Percentiles rank a stretch among this genome's conserved stretches.
phyloP scores from a whole-genome alignment of 1,140 invertebrate species.

The Ceratosolen fusciceps region DNA sequence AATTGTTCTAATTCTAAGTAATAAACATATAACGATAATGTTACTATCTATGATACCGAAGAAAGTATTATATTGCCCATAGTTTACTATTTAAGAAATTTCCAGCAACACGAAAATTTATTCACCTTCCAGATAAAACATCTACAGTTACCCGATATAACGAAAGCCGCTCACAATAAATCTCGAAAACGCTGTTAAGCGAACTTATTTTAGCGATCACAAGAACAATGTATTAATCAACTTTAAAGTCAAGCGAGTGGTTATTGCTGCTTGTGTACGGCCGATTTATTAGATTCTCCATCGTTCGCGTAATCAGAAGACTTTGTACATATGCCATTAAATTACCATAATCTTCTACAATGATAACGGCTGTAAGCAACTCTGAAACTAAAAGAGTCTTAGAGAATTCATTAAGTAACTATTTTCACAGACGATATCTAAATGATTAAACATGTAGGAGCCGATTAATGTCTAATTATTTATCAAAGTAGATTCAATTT shows the following conservation, averaged over 20 bases:
- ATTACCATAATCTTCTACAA: not conserved
- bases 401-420: not conserved
- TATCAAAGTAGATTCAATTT: not conserved
- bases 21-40: not conserved
- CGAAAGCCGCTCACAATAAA: constrained; percentile 47
- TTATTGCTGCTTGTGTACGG: constrained; percentile 4
- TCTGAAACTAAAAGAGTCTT: not conserved
- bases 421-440: not conserved
- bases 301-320: constrained; percentile 9
- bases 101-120: constrained; percentile 47
- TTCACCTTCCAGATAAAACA: constrained; percentile 44
- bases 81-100: constrained; percentile 54
- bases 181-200: constrained; percentile 24
- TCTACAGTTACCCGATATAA: not conserved
- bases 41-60: not conserved
- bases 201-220: constrained; percentile 22
- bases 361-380: not conserved
- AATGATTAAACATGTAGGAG: not conserved
- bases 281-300: constrained; percentile 36
- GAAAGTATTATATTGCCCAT: constrained; percentile 26
- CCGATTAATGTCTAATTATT: not conserved
- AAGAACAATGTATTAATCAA: constrained; percentile 54
- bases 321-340: not conserved
- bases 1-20: not conserved
- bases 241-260: constrained; percentile 19